Evolutionary conservation across 2,797 vertebrate genomes (phyloP).

Genomic region (Aratinga solstitialis): DNA sequence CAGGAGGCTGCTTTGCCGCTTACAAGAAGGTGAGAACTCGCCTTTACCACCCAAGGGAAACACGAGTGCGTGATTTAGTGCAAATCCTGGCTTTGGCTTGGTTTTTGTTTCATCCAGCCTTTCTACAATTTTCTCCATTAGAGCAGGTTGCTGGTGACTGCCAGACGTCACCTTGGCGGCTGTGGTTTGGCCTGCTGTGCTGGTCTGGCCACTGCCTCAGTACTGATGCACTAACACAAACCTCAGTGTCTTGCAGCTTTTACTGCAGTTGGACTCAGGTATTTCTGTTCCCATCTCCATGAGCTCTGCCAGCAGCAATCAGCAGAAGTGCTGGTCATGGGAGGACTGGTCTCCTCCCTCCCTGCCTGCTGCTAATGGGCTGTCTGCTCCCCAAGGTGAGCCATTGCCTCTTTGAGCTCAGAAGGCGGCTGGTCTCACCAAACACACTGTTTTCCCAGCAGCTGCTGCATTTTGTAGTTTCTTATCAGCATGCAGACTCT

Average conservation of each 20-base stretch:
- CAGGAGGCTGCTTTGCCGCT: background rate
- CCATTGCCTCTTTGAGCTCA: background rate
- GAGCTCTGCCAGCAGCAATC: background rate
- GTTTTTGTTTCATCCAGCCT: background rate
- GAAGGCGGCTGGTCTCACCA: background rate
- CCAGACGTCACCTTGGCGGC: fast-evolving
- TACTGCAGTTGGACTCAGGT: background rate
- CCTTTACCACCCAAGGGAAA: background rate
- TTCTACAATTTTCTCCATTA: background rate
- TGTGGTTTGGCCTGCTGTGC: background rate
- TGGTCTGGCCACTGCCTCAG: background rate
- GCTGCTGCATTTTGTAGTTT: background rate
- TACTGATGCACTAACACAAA: fast-evolving
- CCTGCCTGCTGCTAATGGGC: background rate
- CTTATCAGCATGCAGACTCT: background rate
- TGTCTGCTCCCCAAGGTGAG: background rate
- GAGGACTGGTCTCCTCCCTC: background rate
- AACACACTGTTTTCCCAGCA: background rate
- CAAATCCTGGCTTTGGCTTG: background rate
- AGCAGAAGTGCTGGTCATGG: background rate
- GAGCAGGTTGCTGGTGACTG: background rate
- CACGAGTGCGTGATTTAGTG: background rate
- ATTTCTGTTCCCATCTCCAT: background rate
- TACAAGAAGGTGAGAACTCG: background rate
- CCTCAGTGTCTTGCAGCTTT: background rate